Percentiles rank a stretch among this genome's conserved stretches.
These are phyloP conservation scores for Pseudochirops cupreus DNA, from an alignment of 2,797 vertebrate genomes.

Conservation along the genomic window DNA sequence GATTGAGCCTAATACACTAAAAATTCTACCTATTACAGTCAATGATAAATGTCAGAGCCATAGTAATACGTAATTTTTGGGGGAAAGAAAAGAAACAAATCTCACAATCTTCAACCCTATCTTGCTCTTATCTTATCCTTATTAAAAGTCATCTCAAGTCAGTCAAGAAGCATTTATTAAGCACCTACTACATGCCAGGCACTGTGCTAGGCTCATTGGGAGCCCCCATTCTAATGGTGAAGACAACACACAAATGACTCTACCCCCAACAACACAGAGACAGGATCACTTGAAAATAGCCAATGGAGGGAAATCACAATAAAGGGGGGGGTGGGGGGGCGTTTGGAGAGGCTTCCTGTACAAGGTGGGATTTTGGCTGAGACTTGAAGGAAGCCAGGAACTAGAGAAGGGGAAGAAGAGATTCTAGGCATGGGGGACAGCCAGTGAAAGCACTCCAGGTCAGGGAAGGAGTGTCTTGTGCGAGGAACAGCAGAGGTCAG, in stretches of 20 bases:
- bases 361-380: not conserved
- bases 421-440: not conserved
- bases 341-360: not conserved
- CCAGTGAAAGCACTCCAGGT: not conserved
- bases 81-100: not conserved
- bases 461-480: not conserved
- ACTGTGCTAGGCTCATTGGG: not conserved
- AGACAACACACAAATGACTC: not conserved
- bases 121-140: not conserved
- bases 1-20: slow-evolving; percentile 69
- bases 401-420: not conserved
- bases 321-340: not conserved
- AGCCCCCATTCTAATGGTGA: not conserved
- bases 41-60: slow-evolving; percentile 49
- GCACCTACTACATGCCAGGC: not conserved
- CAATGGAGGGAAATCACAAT: not conserved
- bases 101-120: not conserved
- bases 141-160: not conserved
- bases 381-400: not conserved
- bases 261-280: not conserved
- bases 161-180: not conserved
- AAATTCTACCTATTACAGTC: slow-evolving; percentile 59
- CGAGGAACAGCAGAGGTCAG: not conserved
- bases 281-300: not conserved
- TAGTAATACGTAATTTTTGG: not conserved